Base-by-base conservation (phyloP, 2,797 vertebrate genomes). In the Tamandua tetradactyla region DNA sequence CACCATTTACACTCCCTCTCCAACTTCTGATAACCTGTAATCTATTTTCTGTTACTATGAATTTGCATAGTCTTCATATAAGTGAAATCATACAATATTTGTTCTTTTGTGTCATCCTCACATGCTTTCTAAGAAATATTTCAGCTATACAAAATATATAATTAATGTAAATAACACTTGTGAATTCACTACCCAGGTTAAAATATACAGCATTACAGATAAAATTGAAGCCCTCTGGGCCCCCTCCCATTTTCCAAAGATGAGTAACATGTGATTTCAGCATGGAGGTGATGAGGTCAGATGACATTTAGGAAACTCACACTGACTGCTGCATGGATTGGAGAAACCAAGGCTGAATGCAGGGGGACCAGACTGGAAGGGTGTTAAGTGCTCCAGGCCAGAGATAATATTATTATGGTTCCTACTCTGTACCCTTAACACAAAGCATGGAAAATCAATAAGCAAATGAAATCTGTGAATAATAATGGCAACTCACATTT, bases 121-220 rank as follows among this genome's bases (percentile, higher is more conserved):
- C 3, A 18, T 52, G 52, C 17, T 52, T 52, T 52, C 52, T 40
- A 81, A 87, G 64, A 89, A 71, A 49, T n/a, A 52, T 20, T 89
- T 81, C n/a, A 71, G 52, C n/a, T 37, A 79, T 35, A 74, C 49
- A 85, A 61, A 78, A 71, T 20, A 1, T 72, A 69, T 30, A 88
- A 40, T 69, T 49, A 6, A 37, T 59, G 49, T 71, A 75, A 94
- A 35, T 27, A 71, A 83, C 91, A 35, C 30, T 78, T 76, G 27
- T 57, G 75, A 88, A 62, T 10, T 37, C 11, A 71, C 12, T 47
- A 59, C 49, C n/a, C 72, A 84, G 35, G n/a, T 79, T 62, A 89
- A 81, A 84, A 61, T 59, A 52, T 8, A 49, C 84, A 94, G 37
- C 30, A 40, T 47, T 52, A 13, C 42, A 85, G 76, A 40, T 42